These are phyloP conservation scores for Contarinia nasturtii DNA, from an alignment of 1,140 invertebrate genomes.

Conservation along the genomic window DNA sequence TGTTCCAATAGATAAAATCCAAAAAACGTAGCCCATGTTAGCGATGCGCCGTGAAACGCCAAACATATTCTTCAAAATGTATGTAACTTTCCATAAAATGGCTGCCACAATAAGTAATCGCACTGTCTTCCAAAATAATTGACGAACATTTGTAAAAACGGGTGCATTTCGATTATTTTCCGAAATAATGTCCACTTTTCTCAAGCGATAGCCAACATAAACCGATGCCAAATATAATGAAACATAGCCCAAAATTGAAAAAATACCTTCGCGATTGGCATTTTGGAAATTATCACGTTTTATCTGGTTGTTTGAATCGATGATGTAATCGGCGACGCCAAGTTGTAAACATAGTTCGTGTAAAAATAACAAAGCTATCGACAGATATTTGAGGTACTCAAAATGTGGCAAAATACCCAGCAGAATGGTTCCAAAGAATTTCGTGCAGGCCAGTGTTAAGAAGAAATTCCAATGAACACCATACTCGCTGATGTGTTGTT, in stretches of 20 bases:
- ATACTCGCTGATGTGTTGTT: constrained; percentile 78
- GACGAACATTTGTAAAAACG: constrained; percentile 8
- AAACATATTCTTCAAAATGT: constrained; percentile 27
- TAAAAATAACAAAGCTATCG: constrained; percentile 30
- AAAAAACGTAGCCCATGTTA: constrained; percentile 55
- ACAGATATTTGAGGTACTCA: constrained; percentile 26
- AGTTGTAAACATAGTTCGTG: constrained; percentile 49
- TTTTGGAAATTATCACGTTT: constrained; percentile 38
- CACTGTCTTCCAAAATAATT: constrained; percentile 13
- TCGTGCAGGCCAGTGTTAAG: constrained; percentile 69
- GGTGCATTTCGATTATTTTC: no score
- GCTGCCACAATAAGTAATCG: constrained; percentile 24
- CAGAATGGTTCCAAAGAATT: constrained; percentile 44
- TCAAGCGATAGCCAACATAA: constrained; percentile 40
- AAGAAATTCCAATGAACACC: constrained; percentile 97
- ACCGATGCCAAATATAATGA: constrained; percentile 60
- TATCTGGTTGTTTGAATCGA: constrained; percentile 28
- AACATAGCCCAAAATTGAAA: constrained; percentile 66
- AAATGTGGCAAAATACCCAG: constrained; percentile 26
- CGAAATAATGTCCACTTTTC: constrained; percentile 18
- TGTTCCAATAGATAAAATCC: constrained; percentile 40
- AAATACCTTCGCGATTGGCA: constrained; percentile 80
- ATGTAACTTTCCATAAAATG: constrained; percentile 26
- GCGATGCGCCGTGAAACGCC: constrained; percentile 48
- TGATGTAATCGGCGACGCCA: constrained; percentile 50